Conservation (phyloP, 2,888 invertebrate genomes). For the Plebejus argus region DNA sequence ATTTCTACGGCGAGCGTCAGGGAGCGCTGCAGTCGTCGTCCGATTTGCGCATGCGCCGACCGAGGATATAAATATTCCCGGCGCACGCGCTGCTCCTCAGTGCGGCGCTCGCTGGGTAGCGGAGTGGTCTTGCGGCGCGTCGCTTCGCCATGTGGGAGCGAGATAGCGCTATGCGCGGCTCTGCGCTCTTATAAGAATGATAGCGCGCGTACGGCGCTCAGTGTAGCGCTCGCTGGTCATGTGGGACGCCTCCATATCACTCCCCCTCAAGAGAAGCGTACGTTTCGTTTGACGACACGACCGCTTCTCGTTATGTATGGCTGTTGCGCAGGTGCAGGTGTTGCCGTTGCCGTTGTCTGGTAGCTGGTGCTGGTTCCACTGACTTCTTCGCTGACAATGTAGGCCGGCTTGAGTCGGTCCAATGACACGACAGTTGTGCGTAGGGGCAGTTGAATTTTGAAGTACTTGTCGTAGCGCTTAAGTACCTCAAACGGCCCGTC, state of each 20-base stretch:
- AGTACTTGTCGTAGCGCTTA: neutral
- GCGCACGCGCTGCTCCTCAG: constrained; percentile 39
- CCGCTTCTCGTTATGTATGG: neutral
- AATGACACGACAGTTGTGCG: neutral
- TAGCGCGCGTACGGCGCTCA: too few species aligned
- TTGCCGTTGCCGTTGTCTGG: neutral
- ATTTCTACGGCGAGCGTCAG: too few species aligned
- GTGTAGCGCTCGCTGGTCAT: neutral
- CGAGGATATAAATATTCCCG: too few species aligned
- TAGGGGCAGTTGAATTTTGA: neutral
- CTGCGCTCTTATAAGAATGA: too few species aligned
- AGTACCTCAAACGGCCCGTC: neutral
- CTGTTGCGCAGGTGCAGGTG: neutral
- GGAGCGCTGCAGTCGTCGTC: too few species aligned
- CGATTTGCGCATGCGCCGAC: too few species aligned
- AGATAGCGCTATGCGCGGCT: too few species aligned
- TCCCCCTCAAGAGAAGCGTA: constrained; percentile 7
- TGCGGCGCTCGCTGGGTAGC: neutral
- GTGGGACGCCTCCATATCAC: neutral
- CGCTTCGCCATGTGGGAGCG: too few species aligned
- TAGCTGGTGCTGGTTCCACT: neutral
- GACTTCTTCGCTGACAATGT: neutral
- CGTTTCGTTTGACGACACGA: neutral
- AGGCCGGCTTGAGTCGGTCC: constrained; percentile 2
- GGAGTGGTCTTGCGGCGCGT: too few species aligned